A percentile compares a stretch with the other conserved stretches of the same genome.
These are phyloP conservation scores for Anoura caudifer DNA, from an alignment of 2,113 vertebrate genomes.

Conservation along the genomic window DNA sequence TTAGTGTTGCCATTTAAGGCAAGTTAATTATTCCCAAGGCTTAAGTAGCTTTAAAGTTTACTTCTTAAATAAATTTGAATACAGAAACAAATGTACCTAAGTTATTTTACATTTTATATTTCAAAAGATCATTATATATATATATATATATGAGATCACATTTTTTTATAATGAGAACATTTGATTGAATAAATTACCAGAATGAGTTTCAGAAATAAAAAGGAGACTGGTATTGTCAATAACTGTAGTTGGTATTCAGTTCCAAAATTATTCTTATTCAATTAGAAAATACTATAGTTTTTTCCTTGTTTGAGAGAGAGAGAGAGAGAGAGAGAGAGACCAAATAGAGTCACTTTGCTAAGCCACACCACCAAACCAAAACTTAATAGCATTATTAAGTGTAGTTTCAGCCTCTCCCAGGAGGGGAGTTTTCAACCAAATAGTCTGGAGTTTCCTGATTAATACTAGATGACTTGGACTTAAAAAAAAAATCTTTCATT, in stretches of 20 bases:
- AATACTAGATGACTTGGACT: neutral
- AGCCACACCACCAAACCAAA: neutral
- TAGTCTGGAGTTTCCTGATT: neutral
- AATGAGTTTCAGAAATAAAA: neutral
- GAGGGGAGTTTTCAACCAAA: neutral
- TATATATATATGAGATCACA: neutral
- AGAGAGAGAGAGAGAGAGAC: too few relatives aligned
- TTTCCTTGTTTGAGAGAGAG: neutral
- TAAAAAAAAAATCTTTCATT: neutral
- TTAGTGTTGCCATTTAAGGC: constrained; percentile 32
- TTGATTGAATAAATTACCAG: neutral
- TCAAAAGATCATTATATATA: neutral
- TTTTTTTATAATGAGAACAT: neutral
- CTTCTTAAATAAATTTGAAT: constrained; percentile 31
- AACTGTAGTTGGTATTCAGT: neutral
- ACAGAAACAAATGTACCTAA: neutral
- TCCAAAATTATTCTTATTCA: neutral
- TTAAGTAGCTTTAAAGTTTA: constrained; percentile 27
- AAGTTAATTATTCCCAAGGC: constrained; percentile 46
- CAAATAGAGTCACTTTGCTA: neutral
- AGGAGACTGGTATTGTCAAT: neutral
- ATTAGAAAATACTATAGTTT: neutral
- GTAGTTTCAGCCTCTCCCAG: neutral
- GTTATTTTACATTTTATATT: neutral
- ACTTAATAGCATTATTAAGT: neutral